Evolutionary conservation across 1,140 invertebrate genomes (phyloP), one percentile per base, ranked within the genome.

Genomic region (Bombus balteatus): DNA sequence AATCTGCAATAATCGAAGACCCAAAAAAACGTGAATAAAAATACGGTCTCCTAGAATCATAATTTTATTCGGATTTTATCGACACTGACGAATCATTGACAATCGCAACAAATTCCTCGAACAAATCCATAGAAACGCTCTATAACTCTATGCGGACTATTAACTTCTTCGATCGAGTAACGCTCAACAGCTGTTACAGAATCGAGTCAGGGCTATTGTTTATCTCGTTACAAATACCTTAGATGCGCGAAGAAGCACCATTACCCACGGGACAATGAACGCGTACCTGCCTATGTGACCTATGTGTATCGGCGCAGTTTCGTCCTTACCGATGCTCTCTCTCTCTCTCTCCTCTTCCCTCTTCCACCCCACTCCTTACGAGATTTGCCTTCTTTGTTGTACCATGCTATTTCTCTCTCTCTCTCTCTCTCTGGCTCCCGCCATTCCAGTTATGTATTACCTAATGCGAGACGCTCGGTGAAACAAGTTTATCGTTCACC

Each of bases 211-310:
- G 43, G 68, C 65, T 57, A 90, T 89, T 84, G 89, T 90, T 90
- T 90, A 89, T 89, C 89, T 85, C 89, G 80, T 89, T 89, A 89
- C 77, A 57, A 87, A 87, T 80, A 83, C 85, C 73, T 87, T 87
- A 85, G 80, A 72, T 62, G 78, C 13, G 81, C 81, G 89, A 89
- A 90, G 88, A 85, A 87, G 65, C 85, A 78, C 68, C 59, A 90
- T 85, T 87, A 90, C 25, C 81, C 62, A 66, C 78, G 70, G 47
- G 57, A 87, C 85, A 87, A 90, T 84, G 81, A 90, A 89, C 88
- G 74, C 66, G 77, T 76, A 84, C 73, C 65, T 84, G 66, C 18
- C 76, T 66, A 25, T 73, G 25, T 65, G 59, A 59, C 25, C 72
- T 76, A 25, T 73, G 25, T 65, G 59, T 68, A 80, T 87, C 72